Percentiles rank a stretch among this genome's conserved stretches.
Conservation (phyloP, 37 sponge, comb jelly and placozoan species). For the Haliclona indistincta region DNA sequence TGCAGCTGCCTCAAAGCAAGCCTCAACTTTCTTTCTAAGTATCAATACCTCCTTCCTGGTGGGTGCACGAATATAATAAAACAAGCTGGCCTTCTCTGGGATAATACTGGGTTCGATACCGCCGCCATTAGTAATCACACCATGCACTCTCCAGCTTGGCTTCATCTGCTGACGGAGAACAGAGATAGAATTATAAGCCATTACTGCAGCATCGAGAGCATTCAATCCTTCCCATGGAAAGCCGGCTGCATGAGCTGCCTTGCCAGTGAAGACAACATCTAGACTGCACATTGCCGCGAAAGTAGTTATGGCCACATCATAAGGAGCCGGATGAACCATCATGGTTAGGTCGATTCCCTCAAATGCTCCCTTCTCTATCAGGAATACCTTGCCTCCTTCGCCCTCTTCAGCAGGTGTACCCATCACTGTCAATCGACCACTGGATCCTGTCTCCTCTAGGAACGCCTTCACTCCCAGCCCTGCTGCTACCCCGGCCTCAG, state of each 20-base stretch:
- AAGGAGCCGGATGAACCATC: conserved; percentile 88
- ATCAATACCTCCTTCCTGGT: conserved; percentile 24
- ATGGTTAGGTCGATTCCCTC: conserved; percentile 76
- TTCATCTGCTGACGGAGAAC: conserved; percentile 84
- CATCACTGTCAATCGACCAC: conserved; percentile 63
- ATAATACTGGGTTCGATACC: conserved; percentile 68
- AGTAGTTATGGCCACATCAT: conserved; percentile 14
- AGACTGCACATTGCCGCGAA: conserved; percentile 11
- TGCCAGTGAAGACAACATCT: conserved; percentile 60
- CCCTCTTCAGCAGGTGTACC: conserved; percentile 95
- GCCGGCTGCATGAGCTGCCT: conserved; percentile 82
- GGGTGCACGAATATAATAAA: conserved; percentile 63
- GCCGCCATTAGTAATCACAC: conserved; percentile 65
- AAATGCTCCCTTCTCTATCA: conserved; percentile 75
- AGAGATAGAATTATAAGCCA: conserved; percentile 81
- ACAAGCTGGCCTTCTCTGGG: conserved; percentile 54
- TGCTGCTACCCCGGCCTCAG: conserved; percentile 81
- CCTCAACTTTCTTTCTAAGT: conserved; percentile 36
- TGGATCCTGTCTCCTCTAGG: conserved; percentile 46
- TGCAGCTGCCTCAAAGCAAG: conserved; percentile 80
- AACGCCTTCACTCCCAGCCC: conserved; percentile 80
- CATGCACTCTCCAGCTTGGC: conserved; percentile 79
- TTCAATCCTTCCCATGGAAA: conserved; percentile 84
- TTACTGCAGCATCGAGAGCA: conserved; percentile 89
- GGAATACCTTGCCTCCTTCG: conserved; percentile 74